These are phyloP conservation scores for Megaceryle torquata DNA, from an alignment of 2,113 vertebrate species.

Conservation along the genomic window DNA sequence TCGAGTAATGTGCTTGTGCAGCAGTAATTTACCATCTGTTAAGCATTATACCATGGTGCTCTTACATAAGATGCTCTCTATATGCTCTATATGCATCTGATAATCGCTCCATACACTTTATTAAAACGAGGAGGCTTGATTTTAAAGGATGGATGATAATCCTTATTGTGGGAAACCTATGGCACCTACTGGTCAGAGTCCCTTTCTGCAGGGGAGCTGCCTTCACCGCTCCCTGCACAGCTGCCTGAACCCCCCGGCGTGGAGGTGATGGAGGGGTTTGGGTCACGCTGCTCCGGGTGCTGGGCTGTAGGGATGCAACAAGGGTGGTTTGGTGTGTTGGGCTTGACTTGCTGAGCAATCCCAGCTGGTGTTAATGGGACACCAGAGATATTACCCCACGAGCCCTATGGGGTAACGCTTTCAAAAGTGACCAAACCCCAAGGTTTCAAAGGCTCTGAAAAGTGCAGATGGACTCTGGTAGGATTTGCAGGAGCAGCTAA, in stretches of 20 bases:
- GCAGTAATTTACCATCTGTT: conserved; percentile 56
- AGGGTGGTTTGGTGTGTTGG: not conserved
- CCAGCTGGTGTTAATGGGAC: not conserved
- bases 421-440: not conserved
- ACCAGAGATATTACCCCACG: not conserved
- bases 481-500: not conserved
- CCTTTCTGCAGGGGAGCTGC: not conserved
- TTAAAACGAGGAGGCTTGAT: not conserved
- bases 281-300: not conserved
- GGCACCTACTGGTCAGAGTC: conserved; percentile 38
- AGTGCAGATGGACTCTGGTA: not conserved
- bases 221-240: not conserved
- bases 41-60: not conserved
- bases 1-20: conserved; percentile 30
- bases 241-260: not conserved
- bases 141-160: not conserved
- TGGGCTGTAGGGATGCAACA: not conserved
- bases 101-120: not conserved
- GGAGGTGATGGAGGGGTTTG: not conserved
- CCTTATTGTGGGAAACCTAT: not conserved
- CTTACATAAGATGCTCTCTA: conserved; percentile 22
- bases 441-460: not conserved
- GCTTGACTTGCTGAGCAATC: not conserved
- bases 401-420: rapidly evolving
- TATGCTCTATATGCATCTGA: not conserved